Base-by-base conservation (phyloP, 2,113 vertebrate genomes). In the Channa maculata region DNA sequence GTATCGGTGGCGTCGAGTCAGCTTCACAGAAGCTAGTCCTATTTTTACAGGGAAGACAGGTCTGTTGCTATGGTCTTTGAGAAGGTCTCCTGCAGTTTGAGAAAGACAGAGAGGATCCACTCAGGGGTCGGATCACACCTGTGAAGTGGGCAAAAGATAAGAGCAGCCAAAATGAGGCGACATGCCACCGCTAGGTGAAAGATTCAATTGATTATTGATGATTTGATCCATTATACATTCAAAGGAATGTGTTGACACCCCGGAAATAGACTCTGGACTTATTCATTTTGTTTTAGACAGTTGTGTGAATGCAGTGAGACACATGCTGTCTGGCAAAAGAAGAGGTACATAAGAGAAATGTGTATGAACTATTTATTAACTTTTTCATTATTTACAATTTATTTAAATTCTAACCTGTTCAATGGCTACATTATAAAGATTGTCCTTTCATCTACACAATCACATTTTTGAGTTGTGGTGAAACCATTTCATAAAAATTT, bases 11-110 rank as follows among this genome's bases (percentile, higher is more conserved):
- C 66, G 67, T 89, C 57, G 58, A 86, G 85, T 86, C 65, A 72
- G 77, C 89, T 85, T 92, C 88, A 86, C 84, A 84, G 76, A 93
- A 90, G 88, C 90, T 89, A 88, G 84, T 89, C 92, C 94, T 94
- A 94, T 94, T 94, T 95, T 94, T 94, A 93, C 91, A 90, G 89
- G 76, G 84, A 79, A 90, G 89, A 91, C 84, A 89, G 82, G 88
- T 92, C 91, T 93, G 94, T 94, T 94, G 92, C 94, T 94, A 94
- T 91, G 93, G 93, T 92, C 82, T 88, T 83, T 84, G 85, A 93
- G 90, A 90, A 92, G 80, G 83, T 79, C 83, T 91, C 81, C 83
- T 69, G 58, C 86, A 86, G 82, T 74, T 77, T 4, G 65, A 60
- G 55, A 87, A 73, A 77, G 80, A 72, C 67, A 14, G 63, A 34